Base-by-base conservation (phyloP, 1,140 invertebrate species). In the Melanaphis sacchari region DNA sequence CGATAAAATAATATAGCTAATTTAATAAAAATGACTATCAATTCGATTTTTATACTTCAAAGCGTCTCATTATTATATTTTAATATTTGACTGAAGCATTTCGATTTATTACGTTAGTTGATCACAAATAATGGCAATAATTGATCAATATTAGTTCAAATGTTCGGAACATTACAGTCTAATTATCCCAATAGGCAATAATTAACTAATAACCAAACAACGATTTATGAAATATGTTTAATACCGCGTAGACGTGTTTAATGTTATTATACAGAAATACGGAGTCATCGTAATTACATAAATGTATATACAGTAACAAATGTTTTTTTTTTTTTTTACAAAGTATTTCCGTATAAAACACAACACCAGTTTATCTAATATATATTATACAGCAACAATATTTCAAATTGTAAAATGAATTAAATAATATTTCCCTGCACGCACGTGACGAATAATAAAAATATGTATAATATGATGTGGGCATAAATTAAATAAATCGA, bases 81-180 rank as follows among this genome's bases (percentile, higher is more conserved):
- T 54, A 89, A 38, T 52, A 54, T 54, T 41, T 26, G 46, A 41
- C 21, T 54, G 54, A 89, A 24, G 1, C 24, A 40, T 90, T 59
- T 59, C 31, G 26, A 59, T 41, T 90, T 90, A 59, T 90, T 40
- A 22, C 38, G 15, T 59, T 41, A 54, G 38, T 76, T 31, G 21
- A 41, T 90, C 26, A 66, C 54, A 8, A 66, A 66, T 40, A 22
- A 54, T 5, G 38, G 26, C 31, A 5, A 90, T 76, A n/a, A 90
- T 41, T 41, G 89, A 41, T 90, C 89, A 90, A 90, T 90, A n/a
- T 90, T 90, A 26, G 52, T 90, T 59, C 89, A 90, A 66, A 66
- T 90, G 89, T 90, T 90, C 38, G 89, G 89, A 66, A 90, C 89
- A 31, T 38, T 18, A 26, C 59, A 76, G 59, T 41, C 3, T 66